Conservation (phyloP, 2,888 invertebrate species). For the Fragum fragum region DNA sequence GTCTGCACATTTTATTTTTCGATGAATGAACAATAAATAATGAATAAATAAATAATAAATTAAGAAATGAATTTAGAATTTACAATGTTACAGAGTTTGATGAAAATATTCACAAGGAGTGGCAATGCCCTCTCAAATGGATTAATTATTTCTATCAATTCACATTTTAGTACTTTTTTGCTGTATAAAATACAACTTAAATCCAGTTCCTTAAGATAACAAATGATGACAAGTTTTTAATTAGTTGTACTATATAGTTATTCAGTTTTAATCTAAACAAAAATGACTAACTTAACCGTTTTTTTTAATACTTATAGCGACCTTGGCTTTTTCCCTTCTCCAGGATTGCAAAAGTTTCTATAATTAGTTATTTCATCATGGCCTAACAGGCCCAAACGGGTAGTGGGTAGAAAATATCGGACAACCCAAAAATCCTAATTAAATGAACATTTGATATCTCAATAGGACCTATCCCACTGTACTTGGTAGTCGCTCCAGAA, state of each 20-base stretch:
- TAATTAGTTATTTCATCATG: background rate
- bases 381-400: background rate
- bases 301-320: background rate
- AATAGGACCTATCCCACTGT: too few species aligned
- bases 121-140: too few species aligned
- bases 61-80: background rate
- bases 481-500: too few species aligned
- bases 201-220: background rate
- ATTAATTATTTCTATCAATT: background rate
- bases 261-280: background rate
- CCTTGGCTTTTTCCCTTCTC: background rate
- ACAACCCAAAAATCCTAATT: too few species aligned
- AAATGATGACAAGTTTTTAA: background rate
- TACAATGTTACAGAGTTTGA: background rate
- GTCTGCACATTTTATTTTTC: conserved; percentile 1
- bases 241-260: background rate
- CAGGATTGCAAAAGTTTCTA: background rate
- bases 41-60: background rate
- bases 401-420: too few species aligned
- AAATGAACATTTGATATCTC: too few species aligned
- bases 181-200: background rate
- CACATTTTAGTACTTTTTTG: background rate
- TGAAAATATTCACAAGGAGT: background rate
- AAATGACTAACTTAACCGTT: background rate
- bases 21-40: conserved; percentile 4